Evolutionary conservation across 2,113 vertebrate species (phyloP).

Genomic region (Speoplatyrhinus poulsoni): DNA sequence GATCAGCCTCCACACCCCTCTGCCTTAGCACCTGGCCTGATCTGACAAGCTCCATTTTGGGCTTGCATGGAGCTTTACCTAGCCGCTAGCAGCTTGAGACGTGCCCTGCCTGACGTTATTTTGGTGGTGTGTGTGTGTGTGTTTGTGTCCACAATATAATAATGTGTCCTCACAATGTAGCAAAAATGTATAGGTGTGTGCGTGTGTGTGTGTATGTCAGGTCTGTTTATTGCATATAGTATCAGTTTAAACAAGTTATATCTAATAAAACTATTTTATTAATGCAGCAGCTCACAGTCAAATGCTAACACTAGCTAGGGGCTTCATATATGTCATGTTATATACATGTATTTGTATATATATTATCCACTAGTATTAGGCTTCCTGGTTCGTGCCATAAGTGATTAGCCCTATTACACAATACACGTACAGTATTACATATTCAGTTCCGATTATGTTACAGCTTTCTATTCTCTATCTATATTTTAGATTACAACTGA

Average conservation of each 20-base stretch:
- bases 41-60: conserved; percentile 39
- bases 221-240: not conserved
- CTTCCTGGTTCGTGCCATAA: too few species aligned
- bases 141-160: not conserved
- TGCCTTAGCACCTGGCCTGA: conserved; percentile 32
- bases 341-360: not conserved
- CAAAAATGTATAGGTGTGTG: not conserved
- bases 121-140: conserved; percentile 17
- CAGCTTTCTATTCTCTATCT: too few species aligned
- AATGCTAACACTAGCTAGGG: conserved; percentile 54
- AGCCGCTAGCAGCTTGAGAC: conserved; percentile 32
- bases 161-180: too few species aligned
- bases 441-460: too few species aligned
- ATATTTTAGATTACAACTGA: too few species aligned
- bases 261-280: conserved; percentile 75
- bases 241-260: conserved; percentile 57
- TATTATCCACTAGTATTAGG: too few species aligned
- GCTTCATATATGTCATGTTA: not conserved
- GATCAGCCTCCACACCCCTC: conserved; percentile 35
- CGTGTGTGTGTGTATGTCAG: not conserved
- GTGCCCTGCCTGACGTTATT: conserved; percentile 38
- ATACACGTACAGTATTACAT: too few species aligned
- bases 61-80: conserved; percentile 27
- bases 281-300: conserved; percentile 63
- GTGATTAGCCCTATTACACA: too few species aligned